Percentiles rank a stretch among this genome's conserved stretches.
Evolutionary conservation across 2,888 invertebrate genomes (phyloP).

Genomic region (Ochlodes sylvanus): DNA sequence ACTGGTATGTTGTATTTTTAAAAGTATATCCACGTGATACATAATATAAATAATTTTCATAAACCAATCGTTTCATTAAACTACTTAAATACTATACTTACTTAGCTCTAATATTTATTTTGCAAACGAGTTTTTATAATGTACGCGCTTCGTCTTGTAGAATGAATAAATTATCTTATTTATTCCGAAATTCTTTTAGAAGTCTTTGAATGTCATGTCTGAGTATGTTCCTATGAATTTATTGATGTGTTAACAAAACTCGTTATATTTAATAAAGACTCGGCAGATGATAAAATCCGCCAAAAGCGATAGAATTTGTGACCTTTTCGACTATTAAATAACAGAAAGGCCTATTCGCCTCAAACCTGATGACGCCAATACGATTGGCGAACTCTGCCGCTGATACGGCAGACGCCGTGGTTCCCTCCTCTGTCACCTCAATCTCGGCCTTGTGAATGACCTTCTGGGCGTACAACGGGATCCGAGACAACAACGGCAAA

Average conservation of each 20-base stretch:
- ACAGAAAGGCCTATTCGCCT: constrained; percentile 87
- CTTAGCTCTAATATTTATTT: too few species aligned
- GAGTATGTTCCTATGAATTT: neutral
- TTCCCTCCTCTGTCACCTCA: constrained; percentile 90
- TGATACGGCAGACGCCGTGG: constrained; percentile 87
- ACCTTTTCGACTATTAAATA: constrained; percentile 88
- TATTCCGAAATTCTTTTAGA: too few species aligned
- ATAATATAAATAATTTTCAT: too few species aligned
- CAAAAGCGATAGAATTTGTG: constrained; percentile 76
- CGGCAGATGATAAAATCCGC: constrained; percentile 71
- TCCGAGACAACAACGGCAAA: constrained; percentile 76
- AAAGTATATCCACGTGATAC: too few species aligned
- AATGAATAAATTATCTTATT: too few species aligned
- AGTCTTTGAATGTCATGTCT: neutral
- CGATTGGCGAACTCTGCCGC: constrained; percentile 78
- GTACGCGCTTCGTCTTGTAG: too few species aligned
- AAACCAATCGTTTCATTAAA: too few species aligned
- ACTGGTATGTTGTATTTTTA: too few species aligned
- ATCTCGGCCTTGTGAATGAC: constrained; percentile 89
- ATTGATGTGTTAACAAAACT: neutral
- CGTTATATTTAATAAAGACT: constrained; percentile 57
- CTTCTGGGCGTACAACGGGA: constrained; percentile 82
- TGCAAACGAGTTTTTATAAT: too few species aligned
- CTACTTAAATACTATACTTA: too few species aligned
- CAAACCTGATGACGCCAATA: constrained; percentile 84